These are phyloP conservation scores for Musca domestica DNA, from an alignment of 1,140 invertebrate genomes.

Conservation along the genomic window DNA sequence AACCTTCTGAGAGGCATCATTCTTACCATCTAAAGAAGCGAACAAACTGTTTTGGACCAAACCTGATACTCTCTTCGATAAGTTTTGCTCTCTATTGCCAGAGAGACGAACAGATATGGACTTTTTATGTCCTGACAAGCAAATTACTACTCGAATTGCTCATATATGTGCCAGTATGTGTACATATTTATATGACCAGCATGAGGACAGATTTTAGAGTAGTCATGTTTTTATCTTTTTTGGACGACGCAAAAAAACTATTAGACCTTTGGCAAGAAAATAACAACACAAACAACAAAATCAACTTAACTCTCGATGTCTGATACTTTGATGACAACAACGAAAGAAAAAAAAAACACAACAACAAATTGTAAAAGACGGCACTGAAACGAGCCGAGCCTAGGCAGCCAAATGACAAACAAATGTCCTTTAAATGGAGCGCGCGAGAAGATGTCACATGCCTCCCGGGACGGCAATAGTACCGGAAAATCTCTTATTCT, in stretches of 20 bases:
- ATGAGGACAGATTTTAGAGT: background rate
- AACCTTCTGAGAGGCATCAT: too few species aligned
- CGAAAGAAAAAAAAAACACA: background rate
- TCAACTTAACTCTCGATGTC: too few species aligned
- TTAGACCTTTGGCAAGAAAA: conserved; percentile 10
- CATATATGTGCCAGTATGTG: too few species aligned
- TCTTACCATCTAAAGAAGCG: too few species aligned
- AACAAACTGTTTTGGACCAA: too few species aligned
- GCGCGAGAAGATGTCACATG: conserved; percentile 21
- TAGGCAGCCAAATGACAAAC: conserved; percentile 21
- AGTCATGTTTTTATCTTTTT: background rate
- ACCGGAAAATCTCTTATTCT: conserved; percentile 18
- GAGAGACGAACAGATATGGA: too few species aligned
- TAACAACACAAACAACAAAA: background rate
- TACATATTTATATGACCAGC: background rate
- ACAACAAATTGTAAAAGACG: background rate
- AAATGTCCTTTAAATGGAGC: conserved; percentile 19
- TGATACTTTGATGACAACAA: background rate
- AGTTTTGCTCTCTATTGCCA: too few species aligned
- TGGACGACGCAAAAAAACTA: background rate
- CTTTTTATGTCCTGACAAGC: too few species aligned
- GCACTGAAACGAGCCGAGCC: background rate
- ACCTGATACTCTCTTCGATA: too few species aligned
- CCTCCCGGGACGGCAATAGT: background rate
- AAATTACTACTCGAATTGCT: too few species aligned